phyloP scores from a whole-genome alignment of 2,113 vertebrate species.

The Cyprinus carpio region DNA sequence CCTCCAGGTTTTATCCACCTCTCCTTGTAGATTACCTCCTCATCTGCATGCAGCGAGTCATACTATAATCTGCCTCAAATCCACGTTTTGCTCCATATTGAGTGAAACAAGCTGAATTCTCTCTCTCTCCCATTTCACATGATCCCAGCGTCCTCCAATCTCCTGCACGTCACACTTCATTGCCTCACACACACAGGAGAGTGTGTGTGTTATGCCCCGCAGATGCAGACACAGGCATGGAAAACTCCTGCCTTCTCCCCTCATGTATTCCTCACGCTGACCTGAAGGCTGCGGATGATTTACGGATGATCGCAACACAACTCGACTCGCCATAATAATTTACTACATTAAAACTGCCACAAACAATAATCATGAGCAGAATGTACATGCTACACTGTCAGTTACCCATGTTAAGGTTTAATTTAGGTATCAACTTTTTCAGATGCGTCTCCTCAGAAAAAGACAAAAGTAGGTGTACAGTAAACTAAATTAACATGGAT shows the following conservation, averaged over 20 bases:
- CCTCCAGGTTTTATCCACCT: neutral
- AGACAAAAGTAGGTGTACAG: neutral
- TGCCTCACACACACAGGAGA: neutral
- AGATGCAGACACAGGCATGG: slow-evolving; percentile 13
- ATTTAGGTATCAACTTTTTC: neutral
- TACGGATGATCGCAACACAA: slow-evolving; percentile 13
- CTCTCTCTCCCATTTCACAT: neutral
- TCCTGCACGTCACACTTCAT: slow-evolving; percentile 22
- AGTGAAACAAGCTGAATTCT: slow-evolving; percentile 11
- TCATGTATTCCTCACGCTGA: neutral
- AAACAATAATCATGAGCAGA: neutral
- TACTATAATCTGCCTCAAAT: slow-evolving; percentile 19
- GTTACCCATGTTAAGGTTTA: neutral
- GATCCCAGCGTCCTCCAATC: slow-evolving; percentile 15
- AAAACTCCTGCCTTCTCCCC: slow-evolving; percentile 8
- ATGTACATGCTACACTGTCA: neutral
- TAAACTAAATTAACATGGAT: neutral
- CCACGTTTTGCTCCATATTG: neutral
- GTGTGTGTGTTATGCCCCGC: neutral
- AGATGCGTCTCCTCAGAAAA: neutral
- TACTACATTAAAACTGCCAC: neutral
- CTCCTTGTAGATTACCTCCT: neutral
- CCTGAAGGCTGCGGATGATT: slow-evolving; percentile 11
- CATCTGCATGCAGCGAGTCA: slow-evolving; percentile 12
- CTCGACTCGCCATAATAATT: neutral